Percentiles rank a stretch among this genome's conserved stretches.
phyloP scores from a whole-genome alignment of 2,888 invertebrate genomes.

The Geotrupes spiniger region DNA sequence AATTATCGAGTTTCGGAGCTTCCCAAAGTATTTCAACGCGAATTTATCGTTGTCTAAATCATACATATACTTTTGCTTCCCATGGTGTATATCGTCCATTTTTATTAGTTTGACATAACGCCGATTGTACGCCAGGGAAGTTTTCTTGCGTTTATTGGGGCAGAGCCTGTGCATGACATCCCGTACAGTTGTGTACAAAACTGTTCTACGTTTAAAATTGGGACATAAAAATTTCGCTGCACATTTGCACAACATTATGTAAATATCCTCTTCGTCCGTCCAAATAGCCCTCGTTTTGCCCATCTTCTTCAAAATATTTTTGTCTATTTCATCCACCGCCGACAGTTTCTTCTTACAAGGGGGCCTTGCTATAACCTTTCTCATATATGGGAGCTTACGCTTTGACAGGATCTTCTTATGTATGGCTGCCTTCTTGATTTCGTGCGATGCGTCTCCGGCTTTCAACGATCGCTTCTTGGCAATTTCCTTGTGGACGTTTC shows the following conservation, averaged over 20 bases:
- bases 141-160: constrained; percentile 61
- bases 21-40: constrained; percentile 24
- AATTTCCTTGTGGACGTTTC: constrained; percentile 14
- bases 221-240: constrained; percentile 58
- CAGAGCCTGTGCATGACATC: constrained; percentile 56
- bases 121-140: constrained; percentile 65
- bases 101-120: constrained; percentile 57
- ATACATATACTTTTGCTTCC: constrained; percentile 6
- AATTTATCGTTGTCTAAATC: constrained; percentile 19
- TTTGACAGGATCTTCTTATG: constrained; percentile 1
- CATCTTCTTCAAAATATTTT: constrained; percentile 61
- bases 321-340: constrained; percentile 62
- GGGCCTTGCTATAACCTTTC: constrained; percentile 20
- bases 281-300: constrained; percentile 61
- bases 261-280: constrained; percentile 66
- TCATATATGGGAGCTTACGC: constrained; percentile 5
- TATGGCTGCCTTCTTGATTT: constrained; percentile 10
- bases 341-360: constrained; percentile 24
- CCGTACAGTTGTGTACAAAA: constrained; percentile 52
- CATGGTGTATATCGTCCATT: constrained; percentile 8
- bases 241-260: constrained; percentile 65
- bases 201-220: constrained; percentile 46
- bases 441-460: constrained; percentile 12
- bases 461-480: constrained; percentile 14
- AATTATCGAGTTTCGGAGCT: constrained; percentile 13